Evolutionary conservation across 2,797 vertebrate species (phyloP).

Genomic region (Rhinophrynus dorsalis): DNA sequence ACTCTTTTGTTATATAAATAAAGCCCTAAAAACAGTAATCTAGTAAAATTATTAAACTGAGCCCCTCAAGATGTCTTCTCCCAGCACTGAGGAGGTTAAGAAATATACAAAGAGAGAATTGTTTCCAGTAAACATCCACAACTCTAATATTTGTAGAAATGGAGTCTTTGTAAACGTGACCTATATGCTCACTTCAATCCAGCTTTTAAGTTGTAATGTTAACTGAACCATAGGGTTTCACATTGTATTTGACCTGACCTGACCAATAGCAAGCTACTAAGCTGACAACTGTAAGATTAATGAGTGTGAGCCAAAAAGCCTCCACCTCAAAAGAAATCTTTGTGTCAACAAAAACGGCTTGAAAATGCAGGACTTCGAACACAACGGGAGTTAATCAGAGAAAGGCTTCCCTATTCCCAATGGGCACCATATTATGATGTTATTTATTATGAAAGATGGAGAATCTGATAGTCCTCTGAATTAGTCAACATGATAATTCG

Average conservation of each 20-base stretch:
- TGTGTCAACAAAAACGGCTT: neutral
- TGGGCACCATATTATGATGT: too few relatives aligned
- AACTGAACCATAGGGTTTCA: slow-evolving; percentile 46
- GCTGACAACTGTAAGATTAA: slow-evolving; percentile 48
- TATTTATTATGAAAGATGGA: too few relatives aligned
- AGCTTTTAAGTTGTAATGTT: slow-evolving; percentile 37
- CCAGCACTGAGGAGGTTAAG: neutral
- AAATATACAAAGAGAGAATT: neutral
- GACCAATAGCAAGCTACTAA: slow-evolving; percentile 36
- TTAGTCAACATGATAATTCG: too few relatives aligned
- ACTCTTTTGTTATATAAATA: neutral
- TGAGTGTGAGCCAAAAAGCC: slow-evolving; percentile 29
- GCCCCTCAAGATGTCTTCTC: neutral
- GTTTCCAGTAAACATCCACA: neutral
- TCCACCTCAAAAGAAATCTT: slow-evolving; percentile 27
- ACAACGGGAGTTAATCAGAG: neutral
- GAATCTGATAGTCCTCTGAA: too few relatives aligned
- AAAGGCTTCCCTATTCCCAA: neutral
- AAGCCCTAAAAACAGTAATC: neutral
- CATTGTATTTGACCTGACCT: slow-evolving; percentile 32
- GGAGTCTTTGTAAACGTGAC: slow-evolving; percentile 43
- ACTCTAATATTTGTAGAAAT: slow-evolving; percentile 36
- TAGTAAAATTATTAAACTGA: too few relatives aligned
- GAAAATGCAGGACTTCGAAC: neutral
- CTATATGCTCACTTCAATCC: slow-evolving; percentile 47